Percentiles rank a stretch among this genome's conserved stretches.
These are phyloP conservation scores for Pegoplata infirma DNA, from an alignment of 2,888 invertebrate species.

Conservation along the genomic window DNA sequence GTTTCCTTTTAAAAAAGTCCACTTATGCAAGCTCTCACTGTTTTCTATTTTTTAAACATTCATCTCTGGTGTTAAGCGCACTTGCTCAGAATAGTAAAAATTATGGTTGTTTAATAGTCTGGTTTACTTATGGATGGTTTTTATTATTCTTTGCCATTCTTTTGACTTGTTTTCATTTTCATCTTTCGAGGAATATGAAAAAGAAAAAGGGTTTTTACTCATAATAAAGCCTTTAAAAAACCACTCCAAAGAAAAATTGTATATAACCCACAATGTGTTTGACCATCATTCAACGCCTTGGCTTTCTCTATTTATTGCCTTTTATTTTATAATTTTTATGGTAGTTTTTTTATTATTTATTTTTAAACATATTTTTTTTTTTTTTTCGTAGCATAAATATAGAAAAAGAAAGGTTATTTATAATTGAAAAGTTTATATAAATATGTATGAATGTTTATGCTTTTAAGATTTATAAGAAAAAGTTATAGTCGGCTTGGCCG, in stretches of 20 bases:
- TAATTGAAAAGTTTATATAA: constrained; percentile 56
- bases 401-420: constrained; percentile 45
- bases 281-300: constrained; percentile 57
- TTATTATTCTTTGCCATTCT: background rate
- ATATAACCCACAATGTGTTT: constrained; percentile 50
- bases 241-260: constrained; percentile 42
- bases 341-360: constrained; percentile 25
- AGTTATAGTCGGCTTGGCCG: constrained; percentile 14
- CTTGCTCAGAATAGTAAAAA: constrained; percentile 30
- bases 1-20: too few relatives aligned
- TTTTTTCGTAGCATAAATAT: background rate
- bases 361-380: background rate
- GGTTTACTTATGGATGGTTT: constrained; percentile 44
- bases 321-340: constrained; percentile 9
- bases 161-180: constrained; percentile 31
- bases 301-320: constrained; percentile 50
- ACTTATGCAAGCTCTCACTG: too few relatives aligned
- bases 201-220: constrained; percentile 14
- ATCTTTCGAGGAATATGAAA: constrained; percentile 34
- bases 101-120: constrained; percentile 48
- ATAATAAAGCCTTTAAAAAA: constrained; percentile 39
- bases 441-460: background rate
- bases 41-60: constrained; percentile 12
- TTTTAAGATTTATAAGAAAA: background rate
- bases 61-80: constrained; percentile 18